Evolutionary conservation across 2,888 invertebrate species (phyloP), one percentile per base, ranked within the genome.

Genomic region (Sicus ferrugineus): DNA sequence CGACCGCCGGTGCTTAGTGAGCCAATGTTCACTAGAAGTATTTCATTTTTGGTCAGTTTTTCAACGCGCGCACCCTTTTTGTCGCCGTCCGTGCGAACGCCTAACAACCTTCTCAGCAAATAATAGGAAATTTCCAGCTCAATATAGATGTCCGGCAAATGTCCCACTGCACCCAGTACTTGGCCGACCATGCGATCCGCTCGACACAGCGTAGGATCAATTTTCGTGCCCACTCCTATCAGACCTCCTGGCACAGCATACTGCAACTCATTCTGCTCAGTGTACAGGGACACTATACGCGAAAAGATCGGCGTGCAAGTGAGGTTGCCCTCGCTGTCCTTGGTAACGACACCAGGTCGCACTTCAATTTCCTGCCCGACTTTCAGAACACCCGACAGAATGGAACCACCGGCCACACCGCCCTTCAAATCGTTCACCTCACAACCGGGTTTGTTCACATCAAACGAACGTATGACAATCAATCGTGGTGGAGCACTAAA

Each of bases 201-300:
- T 81, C 99, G 91, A 84, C 99, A 99, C 62, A 99, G 88, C 0
- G 98, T 99, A 2, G 99, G 99, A 85, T 99, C 99, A 80, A 99
- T 99, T 87, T 96, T 96, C 4, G 98, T 99, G 75, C 99, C 99
- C 28, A 99, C 98, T 83, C 97, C 99, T 81, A 99, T 99, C 64
- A 99, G 89, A n/a, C 99, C 99, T 74, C 99, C 99, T 69, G 99
- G 99, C 67, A 98, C 99, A 26, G 99, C 99, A 86, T 94, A 99
- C 85, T 98, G 97, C 69, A 99, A 89, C 85, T 95, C 97, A 86
- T 99, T 99, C 87, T 98, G 97, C 86, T 99, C 99, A 50, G 99
- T 95, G 86, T 93, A 98, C 70, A 99, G 88, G 1, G 98, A 98
- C 19, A 99, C 96, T 82, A 99, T 98, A 74, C 95, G 90, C 0